Evolutionary conservation across 2,888 invertebrate species (phyloP).

Genomic region (Sisyra nigra): DNA sequence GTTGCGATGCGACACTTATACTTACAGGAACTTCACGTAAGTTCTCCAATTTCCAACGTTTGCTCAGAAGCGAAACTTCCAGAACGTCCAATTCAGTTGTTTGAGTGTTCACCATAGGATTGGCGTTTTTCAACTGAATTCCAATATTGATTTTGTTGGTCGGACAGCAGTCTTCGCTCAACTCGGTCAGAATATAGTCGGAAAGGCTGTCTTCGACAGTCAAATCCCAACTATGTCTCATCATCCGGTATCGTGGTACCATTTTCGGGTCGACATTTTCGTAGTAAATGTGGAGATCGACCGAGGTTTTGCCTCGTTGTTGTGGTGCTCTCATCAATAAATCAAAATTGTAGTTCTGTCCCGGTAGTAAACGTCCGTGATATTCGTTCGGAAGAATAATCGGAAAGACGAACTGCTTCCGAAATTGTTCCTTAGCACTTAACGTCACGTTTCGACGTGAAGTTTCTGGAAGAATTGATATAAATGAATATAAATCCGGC

Average conservation of each 20-base stretch:
- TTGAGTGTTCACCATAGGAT: no score
- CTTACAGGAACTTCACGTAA: no score
- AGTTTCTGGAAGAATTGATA: conserved; percentile 14
- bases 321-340: conserved; percentile 58
- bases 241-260: conserved; percentile 15
- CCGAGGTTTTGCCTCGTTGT: conserved; percentile 38
- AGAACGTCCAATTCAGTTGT: no score
- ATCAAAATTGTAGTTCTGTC: conserved; percentile 32
- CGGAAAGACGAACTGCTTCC: conserved; percentile 27
- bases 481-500: conserved; percentile 37
- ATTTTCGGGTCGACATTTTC: conserved; percentile 30
- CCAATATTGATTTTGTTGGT: no score
- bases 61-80: no score
- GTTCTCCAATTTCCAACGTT: no score
- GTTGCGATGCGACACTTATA: no score
- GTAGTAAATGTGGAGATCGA: conserved; percentile 61
- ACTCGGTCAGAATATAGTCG: no score
- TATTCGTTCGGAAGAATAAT: conserved; percentile 23
- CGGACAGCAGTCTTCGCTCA: no score
- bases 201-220: not conserved
- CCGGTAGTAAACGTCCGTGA: conserved; percentile 32
- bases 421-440: conserved; percentile 21
- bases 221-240: not conserved
- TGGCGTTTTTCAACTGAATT: no score
- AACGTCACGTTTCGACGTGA: conserved; percentile 10